These are phyloP conservation scores for Catharus minimus DNA, from an alignment of 2,113 vertebrate genomes.

Conservation along the genomic window DNA sequence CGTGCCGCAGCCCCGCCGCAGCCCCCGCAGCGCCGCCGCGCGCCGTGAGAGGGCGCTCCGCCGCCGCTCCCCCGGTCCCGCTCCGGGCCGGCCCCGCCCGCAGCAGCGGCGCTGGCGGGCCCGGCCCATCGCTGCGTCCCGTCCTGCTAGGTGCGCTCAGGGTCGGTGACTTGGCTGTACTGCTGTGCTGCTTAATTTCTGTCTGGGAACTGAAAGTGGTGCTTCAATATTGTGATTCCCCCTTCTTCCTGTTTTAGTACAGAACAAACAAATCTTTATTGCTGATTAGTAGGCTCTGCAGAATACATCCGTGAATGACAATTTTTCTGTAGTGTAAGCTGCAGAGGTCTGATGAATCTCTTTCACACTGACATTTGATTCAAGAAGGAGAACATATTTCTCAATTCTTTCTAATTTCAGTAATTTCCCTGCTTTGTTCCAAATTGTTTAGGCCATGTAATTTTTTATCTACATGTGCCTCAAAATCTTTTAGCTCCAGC, in stretches of 20 bases:
- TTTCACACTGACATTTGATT: neutral
- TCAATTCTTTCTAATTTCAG: neutral
- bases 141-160: too few species aligned
- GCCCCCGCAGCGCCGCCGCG: too few species aligned
- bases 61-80: neutral
- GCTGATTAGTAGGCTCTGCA: neutral
- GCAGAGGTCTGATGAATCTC: neutral
- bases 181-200: neutral
- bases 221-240: neutral
- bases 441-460: neutral
- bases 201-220: neutral
- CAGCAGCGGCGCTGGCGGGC: neutral
- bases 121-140: rapidly evolving
- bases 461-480: neutral
- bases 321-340: neutral
- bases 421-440: neutral
- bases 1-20: too few species aligned
- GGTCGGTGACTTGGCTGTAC: neutral
- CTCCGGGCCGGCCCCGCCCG: neutral
- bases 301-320: neutral
- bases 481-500: neutral
- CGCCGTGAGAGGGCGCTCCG: neutral
- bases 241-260: neutral
- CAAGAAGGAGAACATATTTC: neutral
- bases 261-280: neutral